Base-by-base conservation (phyloP, 1,140 invertebrate species). In the Andricus grossulariae region DNA sequence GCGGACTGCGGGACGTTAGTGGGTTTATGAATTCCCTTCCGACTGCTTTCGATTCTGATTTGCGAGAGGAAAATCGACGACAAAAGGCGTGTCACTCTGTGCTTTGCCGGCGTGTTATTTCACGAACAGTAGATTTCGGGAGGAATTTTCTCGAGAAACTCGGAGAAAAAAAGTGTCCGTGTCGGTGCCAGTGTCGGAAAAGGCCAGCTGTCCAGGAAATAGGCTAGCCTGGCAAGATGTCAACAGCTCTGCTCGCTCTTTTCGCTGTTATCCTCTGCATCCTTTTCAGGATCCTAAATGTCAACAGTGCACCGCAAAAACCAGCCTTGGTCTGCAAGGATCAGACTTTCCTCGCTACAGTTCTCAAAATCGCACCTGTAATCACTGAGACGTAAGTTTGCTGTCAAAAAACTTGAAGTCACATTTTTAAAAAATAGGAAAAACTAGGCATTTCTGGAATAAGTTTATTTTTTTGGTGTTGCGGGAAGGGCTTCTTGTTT, bases 231-330 rank as follows among this genome's bases (percentile, higher is more conserved):
- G 0, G 2, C 50, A 87, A 84, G 54, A 96, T 96, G 95, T 96
- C 95, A 80, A 95, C 95, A 72, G 95, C 95, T 74, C 89, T 96
- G 71, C 89, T 97, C 78, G 95, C 95, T 55, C 92, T 95, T 11
- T 90, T 96, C 79, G 96, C 95, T 71, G 95, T 96, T 45, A 94
- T 96, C 80, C 89, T 97, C 72, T 96, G 95, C 89, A 93, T 96
- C 79, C 92, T 97, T 73, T 96, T 97, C 87, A 93, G 96, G 87
- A 94, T 97, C 85, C 91, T 97, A 54, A 97, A 97, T 89, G 94
- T 97, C 66, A 95, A 95, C 87, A 96, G 95, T 83, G 93, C 95
- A 84, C 93, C 96, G 0, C 92, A 95, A 76, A 94, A 94, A 88
- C 96, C 96, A 19, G 90, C 93, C 71, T 92, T 97, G 39, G 94